A percentile compares a stretch with the other conserved stretches of the same genome.
Evolutionary conservation across 2,797 vertebrate genomes (phyloP).

Genomic region (Acanthornis magna): DNA sequence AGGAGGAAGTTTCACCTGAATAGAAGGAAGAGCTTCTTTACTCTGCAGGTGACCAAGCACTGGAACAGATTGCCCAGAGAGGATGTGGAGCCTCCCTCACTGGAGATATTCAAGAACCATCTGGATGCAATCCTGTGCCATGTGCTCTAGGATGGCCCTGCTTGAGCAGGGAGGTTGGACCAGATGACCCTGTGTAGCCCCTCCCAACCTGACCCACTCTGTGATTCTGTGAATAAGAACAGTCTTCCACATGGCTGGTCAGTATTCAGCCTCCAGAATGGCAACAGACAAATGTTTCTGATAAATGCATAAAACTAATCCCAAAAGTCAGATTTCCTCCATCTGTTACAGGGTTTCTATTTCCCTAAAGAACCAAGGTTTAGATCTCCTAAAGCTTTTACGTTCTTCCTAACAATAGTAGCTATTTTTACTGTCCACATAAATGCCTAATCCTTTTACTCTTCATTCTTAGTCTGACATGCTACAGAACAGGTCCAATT

Average conservation of each 20-base stretch:
- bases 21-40: background rate
- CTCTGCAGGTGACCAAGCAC: background rate
- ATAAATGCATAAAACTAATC: background rate
- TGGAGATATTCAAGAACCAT: background rate
- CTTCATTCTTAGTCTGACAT: background rate
- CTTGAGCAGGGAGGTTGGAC: background rate
- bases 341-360: slow-evolving; percentile 11
- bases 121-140: background rate
- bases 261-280: background rate
- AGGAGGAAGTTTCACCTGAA: background rate
- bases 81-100: background rate
- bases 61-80: background rate
- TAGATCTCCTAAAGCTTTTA: slow-evolving; percentile 18
- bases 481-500: background rate
- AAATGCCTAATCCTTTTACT: background rate
- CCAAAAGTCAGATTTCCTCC: background rate
- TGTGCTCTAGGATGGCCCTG: background rate
- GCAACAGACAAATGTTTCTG: slow-evolving; percentile 16
- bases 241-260: background rate
- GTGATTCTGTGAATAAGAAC: background rate
- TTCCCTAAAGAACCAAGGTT: background rate
- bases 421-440: slow-evolving; percentile 23
- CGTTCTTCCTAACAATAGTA: slow-evolving; percentile 1
- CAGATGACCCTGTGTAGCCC: background rate
- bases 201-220: background rate